A percentile compares a stretch with the other conserved stretches of the same genome.
Evolutionary conservation across 2,888 invertebrate species (phyloP).

Genomic region (Cheilosia soror): DNA sequence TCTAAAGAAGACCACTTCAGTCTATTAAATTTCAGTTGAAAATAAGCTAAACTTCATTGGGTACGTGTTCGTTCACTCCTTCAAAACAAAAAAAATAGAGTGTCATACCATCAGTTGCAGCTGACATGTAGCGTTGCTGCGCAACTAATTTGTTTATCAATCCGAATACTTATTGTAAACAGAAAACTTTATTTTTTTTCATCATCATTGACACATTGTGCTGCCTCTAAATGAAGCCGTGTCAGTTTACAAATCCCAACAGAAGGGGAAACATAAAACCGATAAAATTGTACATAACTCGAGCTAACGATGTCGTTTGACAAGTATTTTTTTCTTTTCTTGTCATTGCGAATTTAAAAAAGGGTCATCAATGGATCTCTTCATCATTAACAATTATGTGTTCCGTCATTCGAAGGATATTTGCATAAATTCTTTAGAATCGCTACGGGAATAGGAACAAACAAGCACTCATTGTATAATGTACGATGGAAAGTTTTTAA

Average conservation of each 20-base stretch:
- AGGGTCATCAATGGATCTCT: slow-evolving; percentile 20
- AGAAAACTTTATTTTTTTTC: neutral
- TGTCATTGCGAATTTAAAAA: slow-evolving; percentile 26
- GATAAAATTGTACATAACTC: neutral
- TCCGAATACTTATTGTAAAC: neutral
- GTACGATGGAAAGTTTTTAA: slow-evolving; percentile 13
- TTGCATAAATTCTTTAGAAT: slow-evolving; percentile 21
- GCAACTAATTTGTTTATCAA: neutral
- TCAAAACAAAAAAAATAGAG: too few species aligned
- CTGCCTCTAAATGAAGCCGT: neutral
- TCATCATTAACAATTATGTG: neutral
- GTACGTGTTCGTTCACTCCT: too few species aligned
- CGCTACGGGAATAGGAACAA: slow-evolving; percentile 5
- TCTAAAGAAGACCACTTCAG: too few species aligned
- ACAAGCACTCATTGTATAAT: too few species aligned
- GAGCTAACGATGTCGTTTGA: slow-evolving; percentile 18
- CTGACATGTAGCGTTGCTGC: too few species aligned
- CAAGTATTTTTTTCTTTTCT: neutral
- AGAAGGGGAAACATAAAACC: neutral
- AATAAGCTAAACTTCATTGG: too few species aligned
- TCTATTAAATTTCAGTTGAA: too few species aligned
- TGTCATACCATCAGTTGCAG: too few species aligned
- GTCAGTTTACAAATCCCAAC: neutral
- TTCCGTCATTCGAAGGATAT: slow-evolving; percentile 30
- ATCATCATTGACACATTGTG: neutral